Base-by-base conservation (phyloP, 2,113 vertebrate genomes). In the Gasterosteus aculeatus region DNA sequence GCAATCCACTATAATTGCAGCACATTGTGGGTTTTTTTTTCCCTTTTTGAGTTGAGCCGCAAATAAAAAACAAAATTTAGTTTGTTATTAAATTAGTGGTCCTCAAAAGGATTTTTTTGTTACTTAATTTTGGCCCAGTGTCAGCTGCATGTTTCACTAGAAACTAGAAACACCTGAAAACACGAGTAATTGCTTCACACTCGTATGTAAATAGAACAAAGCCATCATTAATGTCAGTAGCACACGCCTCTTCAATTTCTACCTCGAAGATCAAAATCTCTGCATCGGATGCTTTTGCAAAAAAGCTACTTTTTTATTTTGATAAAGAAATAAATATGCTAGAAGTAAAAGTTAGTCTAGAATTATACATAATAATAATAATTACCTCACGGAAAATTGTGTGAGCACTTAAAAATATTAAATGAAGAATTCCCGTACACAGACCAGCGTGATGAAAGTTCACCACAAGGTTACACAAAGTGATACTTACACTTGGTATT, bases 21-120 rank as follows among this genome's bases (percentile, higher is more conserved):
- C 56, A 57, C 56, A 16, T 33, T 60, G 65, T 65, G 35, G 4
- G 5, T 38, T 38, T 38, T 38, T 38, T 38, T 38, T 38, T 69
- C 59, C 35, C 22, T 58, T 75, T 63, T 12, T 26, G 38, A 3
- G 22, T 70, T 74, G 2, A 72, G 22, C 31, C 60, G 47, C 35
- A 29, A 54, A 77, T 26, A 51, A 69, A 75, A 66, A 15, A 56
- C 4, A 2, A 66, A 0, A 44, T 68, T 56, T 44, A 0, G 5
- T 56, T 18, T 47, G 18, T 49, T 63, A 19, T 71, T 54, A 16
- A 66, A 72, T 47, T 31, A 51, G 2, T 9, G 19, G n/a, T 33
- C 10, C 44, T 58, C 29, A 31, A 5, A 31, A 0, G 35, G 5
- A 6, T 35, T 44, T n/a, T 44, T 47, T 31, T 31, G 22, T 22